phyloP scores from a whole-genome alignment of 2,797 vertebrate species.

The Intellagama lesueurii region DNA sequence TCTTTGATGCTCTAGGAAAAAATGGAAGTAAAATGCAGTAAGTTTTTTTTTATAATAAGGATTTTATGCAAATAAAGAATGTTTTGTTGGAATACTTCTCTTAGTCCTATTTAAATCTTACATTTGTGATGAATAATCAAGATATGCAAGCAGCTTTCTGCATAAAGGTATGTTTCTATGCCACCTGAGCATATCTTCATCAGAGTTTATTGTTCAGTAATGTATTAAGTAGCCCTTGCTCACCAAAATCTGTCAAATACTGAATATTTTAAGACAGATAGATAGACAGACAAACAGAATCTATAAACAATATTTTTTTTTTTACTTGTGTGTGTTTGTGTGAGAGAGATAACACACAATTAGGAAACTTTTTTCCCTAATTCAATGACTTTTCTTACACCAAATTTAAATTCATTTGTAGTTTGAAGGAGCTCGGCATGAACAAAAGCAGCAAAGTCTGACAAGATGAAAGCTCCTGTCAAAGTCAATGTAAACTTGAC shows the following conservation, averaged over 20 bases:
- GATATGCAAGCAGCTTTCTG: not conserved
- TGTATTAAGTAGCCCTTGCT: not conserved
- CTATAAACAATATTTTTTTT: not conserved
- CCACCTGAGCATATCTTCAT: not conserved
- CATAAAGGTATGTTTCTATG: not conserved
- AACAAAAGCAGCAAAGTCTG: slow-evolving; percentile 42
- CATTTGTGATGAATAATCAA: not conserved
- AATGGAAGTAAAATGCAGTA: not conserved
- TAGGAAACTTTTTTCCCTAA: not conserved
- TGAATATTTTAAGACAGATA: not conserved
- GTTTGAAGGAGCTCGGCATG: slow-evolving; percentile 36
- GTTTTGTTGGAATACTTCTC: not conserved
- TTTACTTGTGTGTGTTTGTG: not conserved
- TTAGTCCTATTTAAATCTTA: not conserved
- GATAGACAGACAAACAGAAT: not conserved
- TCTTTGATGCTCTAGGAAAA: not conserved
- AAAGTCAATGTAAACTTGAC: slow-evolving; percentile 54
- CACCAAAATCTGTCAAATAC: not conserved
- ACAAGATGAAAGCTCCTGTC: slow-evolving; percentile 48
- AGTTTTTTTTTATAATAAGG: not conserved
- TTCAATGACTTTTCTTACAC: slow-evolving; percentile 27
- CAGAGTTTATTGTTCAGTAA: not conserved
- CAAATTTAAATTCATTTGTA: slow-evolving; percentile 54
- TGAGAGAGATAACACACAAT: not conserved
- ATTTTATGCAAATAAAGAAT: not conserved